Evolutionary conservation across 2,888 invertebrate genomes (phyloP).

Genomic region (Rhodophaea formosa): DNA sequence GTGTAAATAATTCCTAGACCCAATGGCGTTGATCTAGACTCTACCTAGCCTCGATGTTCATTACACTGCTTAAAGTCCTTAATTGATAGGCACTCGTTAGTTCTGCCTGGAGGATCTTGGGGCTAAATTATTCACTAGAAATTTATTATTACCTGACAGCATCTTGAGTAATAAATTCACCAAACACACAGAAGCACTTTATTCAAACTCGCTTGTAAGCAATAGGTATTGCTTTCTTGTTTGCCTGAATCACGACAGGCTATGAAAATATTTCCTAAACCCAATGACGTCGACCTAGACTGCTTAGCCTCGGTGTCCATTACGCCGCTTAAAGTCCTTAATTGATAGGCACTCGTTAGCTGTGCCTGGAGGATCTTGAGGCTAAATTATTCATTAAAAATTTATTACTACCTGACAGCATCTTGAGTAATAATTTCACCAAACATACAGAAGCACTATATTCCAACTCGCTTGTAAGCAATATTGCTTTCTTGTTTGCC

Average conservation of each 20-base stretch:
- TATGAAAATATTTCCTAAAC: background rate
- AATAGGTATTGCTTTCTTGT: too few species aligned
- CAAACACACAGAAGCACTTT: too few species aligned
- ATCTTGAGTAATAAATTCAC: too few species aligned
- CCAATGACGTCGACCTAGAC: background rate
- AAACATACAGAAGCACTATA: too few species aligned
- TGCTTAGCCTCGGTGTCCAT: background rate
- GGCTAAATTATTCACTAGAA: background rate
- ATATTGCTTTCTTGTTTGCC: too few species aligned
- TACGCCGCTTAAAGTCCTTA: background rate
- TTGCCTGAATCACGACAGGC: too few species aligned
- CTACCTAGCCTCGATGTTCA: background rate
- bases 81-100: background rate
- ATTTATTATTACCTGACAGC: background rate
- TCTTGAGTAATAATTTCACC: too few species aligned
- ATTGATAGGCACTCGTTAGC: background rate
- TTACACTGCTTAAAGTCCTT: background rate
- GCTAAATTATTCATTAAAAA: background rate
- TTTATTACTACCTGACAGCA: background rate
- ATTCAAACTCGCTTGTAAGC: too few species aligned
- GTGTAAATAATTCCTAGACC: background rate
- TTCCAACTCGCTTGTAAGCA: too few species aligned
- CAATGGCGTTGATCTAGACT: background rate
- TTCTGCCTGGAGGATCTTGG: background rate
- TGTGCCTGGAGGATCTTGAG: background rate